Evolutionary conservation across 1,140 invertebrate genomes (phyloP).

Genomic region (Bacillus rossius): DNA sequence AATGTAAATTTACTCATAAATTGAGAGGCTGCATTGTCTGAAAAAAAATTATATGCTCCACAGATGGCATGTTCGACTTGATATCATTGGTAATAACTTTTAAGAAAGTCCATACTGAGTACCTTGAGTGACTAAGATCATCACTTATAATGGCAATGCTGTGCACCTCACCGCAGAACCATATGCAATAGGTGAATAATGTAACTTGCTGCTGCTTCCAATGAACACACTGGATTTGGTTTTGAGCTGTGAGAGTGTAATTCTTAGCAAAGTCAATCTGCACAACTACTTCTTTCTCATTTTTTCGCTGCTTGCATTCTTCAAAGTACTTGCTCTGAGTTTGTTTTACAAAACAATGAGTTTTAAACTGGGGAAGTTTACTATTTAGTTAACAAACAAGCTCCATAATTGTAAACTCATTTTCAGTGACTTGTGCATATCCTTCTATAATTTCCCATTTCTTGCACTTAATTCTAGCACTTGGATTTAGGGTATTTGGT

Average conservation of each 20-base stretch:
- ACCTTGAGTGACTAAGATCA: conserved; percentile 1
- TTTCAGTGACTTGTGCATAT: background rate
- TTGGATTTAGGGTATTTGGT: background rate
- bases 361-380: background rate
- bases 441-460: background rate
- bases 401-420: background rate
- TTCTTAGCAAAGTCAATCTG: conserved; percentile 29
- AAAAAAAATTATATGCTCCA: conserved; percentile 13
- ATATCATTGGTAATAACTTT: conserved; percentile 1
- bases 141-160: conserved; percentile 4
- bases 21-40: conserved; percentile 26
- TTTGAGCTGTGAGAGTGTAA: conserved; percentile 26
- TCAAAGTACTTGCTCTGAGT: conserved; percentile 1
- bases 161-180: background rate
- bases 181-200: conserved; percentile 6
- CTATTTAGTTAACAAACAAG: background rate
- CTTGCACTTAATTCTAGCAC: background rate
- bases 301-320: background rate
- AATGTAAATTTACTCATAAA: conserved; percentile 30
- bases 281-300: conserved; percentile 1
- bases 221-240: conserved; percentile 26
- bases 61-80: background rate
- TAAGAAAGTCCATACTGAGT: conserved; percentile 2
- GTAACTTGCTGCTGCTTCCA: conserved; percentile 17
- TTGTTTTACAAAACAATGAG: conserved; percentile 1